A percentile compares a stretch with the other conserved stretches of the same genome.
These are phyloP conservation scores for Meriones psammophilus DNA, from an alignment of 2,797 vertebrate genomes.

Conservation along the genomic window DNA sequence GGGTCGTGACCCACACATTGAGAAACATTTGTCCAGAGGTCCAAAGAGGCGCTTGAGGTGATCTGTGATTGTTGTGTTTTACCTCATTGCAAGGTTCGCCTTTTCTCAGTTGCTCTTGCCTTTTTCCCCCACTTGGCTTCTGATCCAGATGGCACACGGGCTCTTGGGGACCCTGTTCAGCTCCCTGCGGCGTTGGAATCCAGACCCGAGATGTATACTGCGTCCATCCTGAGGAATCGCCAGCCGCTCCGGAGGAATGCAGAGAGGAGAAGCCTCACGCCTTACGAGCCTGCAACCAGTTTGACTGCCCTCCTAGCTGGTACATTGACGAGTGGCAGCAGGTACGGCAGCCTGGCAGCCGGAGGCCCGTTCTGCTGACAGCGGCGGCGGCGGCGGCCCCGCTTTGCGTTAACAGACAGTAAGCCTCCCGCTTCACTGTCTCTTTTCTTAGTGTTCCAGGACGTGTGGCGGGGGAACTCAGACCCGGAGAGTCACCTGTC, in stretches of 20 bases:
- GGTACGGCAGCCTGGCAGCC: slow-evolving; percentile 84
- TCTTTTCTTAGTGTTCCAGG: slow-evolving; percentile 91
- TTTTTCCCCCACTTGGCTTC: slow-evolving; percentile 20
- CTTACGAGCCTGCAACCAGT: slow-evolving; percentile 94
- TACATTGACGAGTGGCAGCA: slow-evolving; percentile 94
- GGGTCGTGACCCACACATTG: background rate
- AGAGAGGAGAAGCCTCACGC: slow-evolving; percentile 89
- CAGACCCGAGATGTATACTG: slow-evolving; percentile 93
- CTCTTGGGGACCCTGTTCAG: slow-evolving; percentile 93
- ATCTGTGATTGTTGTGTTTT: rapidly evolving
- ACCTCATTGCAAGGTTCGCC: background rate
- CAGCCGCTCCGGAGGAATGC: slow-evolving; percentile 88
- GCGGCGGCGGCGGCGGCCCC: rapidly evolving
- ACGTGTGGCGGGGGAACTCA: slow-evolving; percentile 93
- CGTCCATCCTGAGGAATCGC: slow-evolving; percentile 86
- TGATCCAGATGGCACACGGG: slow-evolving; percentile 92
- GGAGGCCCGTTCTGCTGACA: rapidly evolving
- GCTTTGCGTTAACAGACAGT: rapidly evolving
- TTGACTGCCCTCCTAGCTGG: slow-evolving; percentile 94
- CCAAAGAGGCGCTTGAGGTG: background rate
- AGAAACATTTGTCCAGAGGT: background rate
- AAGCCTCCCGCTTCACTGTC: background rate
- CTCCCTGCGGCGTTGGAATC: slow-evolving; percentile 94
- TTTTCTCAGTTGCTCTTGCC: background rate
- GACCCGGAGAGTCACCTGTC: slow-evolving; percentile 92